A percentile compares a stretch with the other conserved stretches of the same genome.
Evolutionary conservation across 2,888 invertebrate species (phyloP).

Genomic region (Allygus modestus): DNA sequence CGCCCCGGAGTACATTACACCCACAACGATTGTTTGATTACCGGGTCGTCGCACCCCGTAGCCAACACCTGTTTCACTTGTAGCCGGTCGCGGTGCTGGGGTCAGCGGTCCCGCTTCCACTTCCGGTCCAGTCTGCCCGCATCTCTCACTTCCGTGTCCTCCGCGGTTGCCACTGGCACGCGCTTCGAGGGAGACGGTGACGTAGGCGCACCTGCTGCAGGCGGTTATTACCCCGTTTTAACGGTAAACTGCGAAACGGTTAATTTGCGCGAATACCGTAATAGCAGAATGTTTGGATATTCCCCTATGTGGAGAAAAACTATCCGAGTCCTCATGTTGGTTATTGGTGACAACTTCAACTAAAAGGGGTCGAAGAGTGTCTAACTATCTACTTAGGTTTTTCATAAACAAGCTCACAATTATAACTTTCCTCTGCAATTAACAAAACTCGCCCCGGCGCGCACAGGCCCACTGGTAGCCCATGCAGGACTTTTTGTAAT

Average conservation of each 20-base stretch:
- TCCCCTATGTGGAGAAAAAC: no score
- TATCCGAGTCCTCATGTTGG: no score
- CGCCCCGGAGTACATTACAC: background rate
- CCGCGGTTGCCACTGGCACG: slow-evolving; percentile 13
- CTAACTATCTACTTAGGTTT: no score
- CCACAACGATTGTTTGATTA: background rate
- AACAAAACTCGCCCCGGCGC: no score
- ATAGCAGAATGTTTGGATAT: no score
- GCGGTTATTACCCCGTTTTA: slow-evolving; percentile 33
- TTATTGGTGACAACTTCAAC: no score
- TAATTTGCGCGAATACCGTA: background rate
- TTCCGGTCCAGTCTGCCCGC: slow-evolving; percentile 48
- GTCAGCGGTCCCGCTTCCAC: background rate
- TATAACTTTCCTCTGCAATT: no score
- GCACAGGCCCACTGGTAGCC: no score
- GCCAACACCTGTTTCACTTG: background rate
- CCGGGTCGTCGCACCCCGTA: background rate
- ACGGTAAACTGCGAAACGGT: slow-evolving; percentile 30
- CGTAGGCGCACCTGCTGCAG: slow-evolving; percentile 16
- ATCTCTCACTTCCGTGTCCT: slow-evolving; percentile 34
- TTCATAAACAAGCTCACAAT: no score
- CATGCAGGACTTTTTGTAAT: no score
- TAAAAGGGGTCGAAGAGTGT: no score
- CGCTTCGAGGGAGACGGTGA: slow-evolving; percentile 7
- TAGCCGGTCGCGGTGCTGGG: background rate